A percentile compares a stretch with the other conserved stretches of the same genome.
Evolutionary conservation across 1,140 invertebrate genomes (phyloP).

Genomic region (Charaxes varanes): DNA sequence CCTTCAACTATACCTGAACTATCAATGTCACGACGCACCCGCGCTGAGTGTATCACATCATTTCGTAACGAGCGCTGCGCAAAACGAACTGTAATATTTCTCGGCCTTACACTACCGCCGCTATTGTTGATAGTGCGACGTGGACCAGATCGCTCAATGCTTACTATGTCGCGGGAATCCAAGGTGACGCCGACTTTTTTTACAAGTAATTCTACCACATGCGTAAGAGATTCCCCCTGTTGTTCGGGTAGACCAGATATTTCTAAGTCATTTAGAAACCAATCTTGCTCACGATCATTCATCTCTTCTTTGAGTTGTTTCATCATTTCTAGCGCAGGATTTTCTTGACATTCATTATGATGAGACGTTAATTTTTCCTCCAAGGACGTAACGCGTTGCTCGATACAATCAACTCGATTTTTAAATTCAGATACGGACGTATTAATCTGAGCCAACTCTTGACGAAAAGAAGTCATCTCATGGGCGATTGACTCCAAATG

Average conservation of each 20-base stretch:
- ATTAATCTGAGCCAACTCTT: background rate
- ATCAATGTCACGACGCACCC: background rate
- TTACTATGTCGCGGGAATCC: conserved; percentile 1
- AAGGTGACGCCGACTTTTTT: conserved; percentile 1
- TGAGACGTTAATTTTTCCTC: background rate
- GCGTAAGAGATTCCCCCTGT: background rate
- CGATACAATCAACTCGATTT: background rate
- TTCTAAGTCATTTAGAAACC: conserved; percentile 2
- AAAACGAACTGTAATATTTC: background rate
- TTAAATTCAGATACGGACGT: background rate
- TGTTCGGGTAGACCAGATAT: conserved; percentile 1
- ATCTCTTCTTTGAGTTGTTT: conserved; percentile 2
- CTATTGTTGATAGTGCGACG: background rate
- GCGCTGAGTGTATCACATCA: background rate
- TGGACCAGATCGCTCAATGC: background rate
- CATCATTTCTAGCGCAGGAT: background rate
- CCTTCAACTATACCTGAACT: background rate
- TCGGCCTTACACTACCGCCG: background rate
- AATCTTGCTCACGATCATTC: too few relatives aligned
- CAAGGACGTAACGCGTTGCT: background rate
- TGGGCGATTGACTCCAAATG: background rate
- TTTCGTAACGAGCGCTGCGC: background rate
- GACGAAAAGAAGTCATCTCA: conserved; percentile 1
- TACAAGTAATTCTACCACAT: background rate
- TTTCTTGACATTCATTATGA: too few relatives aligned